These are phyloP conservation scores for Philereme vetulata DNA, from an alignment of 2,888 invertebrate species.

Conservation along the genomic window DNA sequence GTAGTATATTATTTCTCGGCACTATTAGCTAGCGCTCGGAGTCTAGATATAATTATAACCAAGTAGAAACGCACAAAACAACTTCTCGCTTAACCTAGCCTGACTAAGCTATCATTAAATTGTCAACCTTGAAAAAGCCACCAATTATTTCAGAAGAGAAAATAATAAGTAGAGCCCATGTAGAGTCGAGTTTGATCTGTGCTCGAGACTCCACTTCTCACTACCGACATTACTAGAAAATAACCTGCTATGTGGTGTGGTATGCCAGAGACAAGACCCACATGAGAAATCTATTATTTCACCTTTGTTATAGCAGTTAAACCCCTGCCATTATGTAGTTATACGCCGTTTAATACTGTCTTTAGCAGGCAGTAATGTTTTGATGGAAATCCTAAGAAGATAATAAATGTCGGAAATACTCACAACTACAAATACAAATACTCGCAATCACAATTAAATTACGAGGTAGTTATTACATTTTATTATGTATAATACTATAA, in stretches of 20 bases:
- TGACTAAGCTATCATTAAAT: no score
- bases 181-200: no score
- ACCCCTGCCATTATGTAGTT: constrained; percentile 9
- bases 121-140: no score
- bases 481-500: constrained; percentile 16
- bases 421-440: no score
- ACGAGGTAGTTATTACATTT: constrained; percentile 12
- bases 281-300: constrained; percentile 13
- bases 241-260: constrained; percentile 1
- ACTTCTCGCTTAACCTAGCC: no score
- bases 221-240: constrained; percentile 5
- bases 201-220: constrained; percentile 1
- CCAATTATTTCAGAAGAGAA: no score
- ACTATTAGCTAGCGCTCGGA: no score
- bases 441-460: constrained; percentile 11
- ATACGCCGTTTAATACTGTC: constrained; percentile 9
- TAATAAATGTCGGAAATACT: neutral
- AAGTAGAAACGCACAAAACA: no score
- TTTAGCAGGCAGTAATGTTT: constrained; percentile 5
- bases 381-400: constrained; percentile 1
- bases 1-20: no score
- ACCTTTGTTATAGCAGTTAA: constrained; percentile 10
- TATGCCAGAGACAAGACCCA: constrained; percentile 11
- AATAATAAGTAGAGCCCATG: no score
- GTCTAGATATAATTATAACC: no score